A percentile compares a stretch with the other conserved stretches of the same genome.
Evolutionary conservation across 1,140 invertebrate genomes (phyloP).

Genomic region (Plutomurus gul): DNA sequence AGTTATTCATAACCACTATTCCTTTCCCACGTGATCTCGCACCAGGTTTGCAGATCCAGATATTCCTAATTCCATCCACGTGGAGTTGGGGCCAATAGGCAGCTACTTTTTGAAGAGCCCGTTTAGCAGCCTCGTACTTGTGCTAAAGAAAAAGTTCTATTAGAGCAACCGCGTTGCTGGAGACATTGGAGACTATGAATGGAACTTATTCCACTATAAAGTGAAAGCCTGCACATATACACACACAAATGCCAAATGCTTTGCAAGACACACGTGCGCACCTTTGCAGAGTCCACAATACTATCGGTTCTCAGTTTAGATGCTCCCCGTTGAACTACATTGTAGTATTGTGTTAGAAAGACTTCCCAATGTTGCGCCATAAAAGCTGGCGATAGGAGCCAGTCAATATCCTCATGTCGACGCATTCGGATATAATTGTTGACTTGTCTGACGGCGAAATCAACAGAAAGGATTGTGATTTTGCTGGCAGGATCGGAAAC

Average conservation of each 20-base stretch:
- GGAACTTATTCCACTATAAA: too few species aligned
- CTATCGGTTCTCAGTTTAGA: conserved; percentile 58
- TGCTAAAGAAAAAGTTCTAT: conserved; percentile 55
- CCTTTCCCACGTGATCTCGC: conserved; percentile 89
- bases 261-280: background rate
- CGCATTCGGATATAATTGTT: conserved; percentile 74
- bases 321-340: conserved; percentile 68
- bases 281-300: conserved; percentile 48
- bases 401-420: conserved; percentile 83
- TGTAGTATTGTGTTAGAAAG: conserved; percentile 54
- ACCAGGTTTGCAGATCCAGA: conserved; percentile 95
- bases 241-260: background rate
- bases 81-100: conserved; percentile 78
- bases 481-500: conserved; percentile 50
- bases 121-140: conserved; percentile 59
- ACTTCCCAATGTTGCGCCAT: conserved; percentile 54
- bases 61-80: conserved; percentile 74
- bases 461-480: conserved; percentile 53
- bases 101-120: conserved; percentile 65
- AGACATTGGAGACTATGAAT: too few species aligned
- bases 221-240: too few species aligned
- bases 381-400: conserved; percentile 47
- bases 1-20: conserved; percentile 81
- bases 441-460: conserved; percentile 56
- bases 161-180: background rate